Evolutionary conservation across 2,888 invertebrate genomes (phyloP), one percentile per base, ranked within the genome.

Genomic region (Tineola bisselliella): DNA sequence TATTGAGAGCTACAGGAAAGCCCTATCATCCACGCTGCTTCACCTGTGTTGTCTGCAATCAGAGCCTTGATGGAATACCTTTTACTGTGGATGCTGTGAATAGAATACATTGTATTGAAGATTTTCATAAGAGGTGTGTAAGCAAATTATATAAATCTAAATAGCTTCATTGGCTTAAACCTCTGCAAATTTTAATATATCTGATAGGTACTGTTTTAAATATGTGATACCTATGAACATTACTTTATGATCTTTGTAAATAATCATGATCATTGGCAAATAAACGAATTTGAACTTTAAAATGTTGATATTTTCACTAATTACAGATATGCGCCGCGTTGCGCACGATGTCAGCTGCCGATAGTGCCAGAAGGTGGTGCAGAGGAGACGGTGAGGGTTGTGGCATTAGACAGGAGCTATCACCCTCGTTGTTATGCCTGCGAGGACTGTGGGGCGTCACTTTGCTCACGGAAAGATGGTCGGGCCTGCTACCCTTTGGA

Each of bases 71-170:
- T 79, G 99, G 99, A 0, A 95, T 99, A 72, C 98, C 98, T 0
- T 99, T 99, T 75, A 99, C 99, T 0, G 98, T 99, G 0, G 99
- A 99, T 83, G 97, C 98, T 30, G 95, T 97, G 1, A 98, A 98
- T 83, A 93, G 96, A 74, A 97, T 99, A 69, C 97, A 99, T 77
- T 99, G 99, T 78, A 98, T 99, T 73, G 97, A 98, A 71, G 99
- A 99, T 86, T 99, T 99, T 77, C 99, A 99, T 83, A 98, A 96
- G 95, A 96, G 98, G 91, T 86, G 65, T 60, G 48, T 25, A 4
- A 25, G 25, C 6, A n/a, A n/a, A 25, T 25, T 25, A 6, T 15
- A 15, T 4, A 3, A 10, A 25, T 6, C 30, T n/a, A n/a, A n/a
- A n/a, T n/a, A n/a, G n/a, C n/a, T n/a, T n/a, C n/a, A n/a, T n/a